Conservation (phyloP, 2,888 invertebrate genomes). For the Gymnosoma rotundatum region DNA sequence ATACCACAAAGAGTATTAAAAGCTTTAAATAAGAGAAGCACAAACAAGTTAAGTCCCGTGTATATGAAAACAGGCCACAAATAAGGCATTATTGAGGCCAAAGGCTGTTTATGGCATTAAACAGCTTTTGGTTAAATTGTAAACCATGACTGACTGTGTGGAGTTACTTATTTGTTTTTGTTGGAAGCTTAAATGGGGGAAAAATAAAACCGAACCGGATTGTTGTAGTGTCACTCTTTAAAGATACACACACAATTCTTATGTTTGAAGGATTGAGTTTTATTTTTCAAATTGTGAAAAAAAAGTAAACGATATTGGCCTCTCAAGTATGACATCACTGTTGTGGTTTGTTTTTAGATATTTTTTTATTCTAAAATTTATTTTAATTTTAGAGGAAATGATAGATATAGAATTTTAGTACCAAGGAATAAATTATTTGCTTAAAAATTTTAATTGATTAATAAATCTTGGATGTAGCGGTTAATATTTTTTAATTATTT, state of each 20-base stretch:
- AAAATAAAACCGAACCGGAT: slow-evolving; percentile 45
- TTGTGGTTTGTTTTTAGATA: not conserved
- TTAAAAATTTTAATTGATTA: too few relatives aligned
- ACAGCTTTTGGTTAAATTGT: slow-evolving; percentile 22
- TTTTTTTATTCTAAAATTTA: not conserved
- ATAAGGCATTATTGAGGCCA: slow-evolving; percentile 54
- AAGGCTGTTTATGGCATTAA: slow-evolving; percentile 55
- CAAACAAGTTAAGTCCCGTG: not conserved
- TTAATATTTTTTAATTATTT: too few relatives aligned
- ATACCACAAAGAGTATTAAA: not conserved
- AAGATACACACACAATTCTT: not conserved
- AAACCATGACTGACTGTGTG: slow-evolving; percentile 23
- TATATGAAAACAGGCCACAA: slow-evolving; percentile 39
- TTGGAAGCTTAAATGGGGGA: not conserved
- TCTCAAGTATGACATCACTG: slow-evolving; percentile 57
- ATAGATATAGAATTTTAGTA: slow-evolving; percentile 18
- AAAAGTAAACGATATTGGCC: slow-evolving; percentile 24
- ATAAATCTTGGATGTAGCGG: too few relatives aligned
- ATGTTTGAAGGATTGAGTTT: slow-evolving; percentile 45
- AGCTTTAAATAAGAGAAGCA: not conserved
- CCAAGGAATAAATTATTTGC: not conserved
- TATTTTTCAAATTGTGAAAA: not conserved
- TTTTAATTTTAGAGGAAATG: not conserved
- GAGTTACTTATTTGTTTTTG: slow-evolving; percentile 6
- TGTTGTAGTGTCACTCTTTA: slow-evolving; percentile 33